phyloP scores from a whole-genome alignment of 2,888 invertebrate species.

The Blomia tropicalis region DNA sequence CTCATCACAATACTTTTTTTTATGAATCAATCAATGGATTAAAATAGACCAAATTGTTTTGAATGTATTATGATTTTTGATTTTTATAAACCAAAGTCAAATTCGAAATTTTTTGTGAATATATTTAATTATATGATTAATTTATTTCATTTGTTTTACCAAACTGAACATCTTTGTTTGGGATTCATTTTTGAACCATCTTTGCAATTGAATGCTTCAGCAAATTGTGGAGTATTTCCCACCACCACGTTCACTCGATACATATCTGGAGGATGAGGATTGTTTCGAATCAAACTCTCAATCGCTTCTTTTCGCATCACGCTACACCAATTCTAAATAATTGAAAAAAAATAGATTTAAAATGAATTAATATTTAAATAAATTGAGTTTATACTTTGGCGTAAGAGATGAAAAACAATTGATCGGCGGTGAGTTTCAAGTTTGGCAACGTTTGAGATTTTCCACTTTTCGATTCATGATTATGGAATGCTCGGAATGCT shows the following conservation, averaged over 20 bases:
- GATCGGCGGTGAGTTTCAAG: neutral
- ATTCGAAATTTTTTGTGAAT: no score
- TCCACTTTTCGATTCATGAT: neutral
- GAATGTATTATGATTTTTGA: no score
- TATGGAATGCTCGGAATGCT: neutral
- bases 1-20: no score
- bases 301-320: neutral
- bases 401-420: neutral
- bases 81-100: no score
- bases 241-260: neutral
- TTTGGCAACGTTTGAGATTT: neutral
- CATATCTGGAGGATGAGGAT: neutral
- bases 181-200: conserved; percentile 2
- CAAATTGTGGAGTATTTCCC: neutral
- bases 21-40: no score
- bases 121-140: no score
- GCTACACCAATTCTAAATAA: conserved; percentile 4
- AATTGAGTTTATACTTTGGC: neutral
- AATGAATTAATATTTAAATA: neutral
- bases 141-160: no score
- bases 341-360: neutral
- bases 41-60: no score
- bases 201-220: neutral
- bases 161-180: neutral
- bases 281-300: neutral